Evolutionary conservation across 2,888 invertebrate genomes (phyloP), one percentile per base, ranked within the genome.

Genomic region (Deilephila porcellus): DNA sequence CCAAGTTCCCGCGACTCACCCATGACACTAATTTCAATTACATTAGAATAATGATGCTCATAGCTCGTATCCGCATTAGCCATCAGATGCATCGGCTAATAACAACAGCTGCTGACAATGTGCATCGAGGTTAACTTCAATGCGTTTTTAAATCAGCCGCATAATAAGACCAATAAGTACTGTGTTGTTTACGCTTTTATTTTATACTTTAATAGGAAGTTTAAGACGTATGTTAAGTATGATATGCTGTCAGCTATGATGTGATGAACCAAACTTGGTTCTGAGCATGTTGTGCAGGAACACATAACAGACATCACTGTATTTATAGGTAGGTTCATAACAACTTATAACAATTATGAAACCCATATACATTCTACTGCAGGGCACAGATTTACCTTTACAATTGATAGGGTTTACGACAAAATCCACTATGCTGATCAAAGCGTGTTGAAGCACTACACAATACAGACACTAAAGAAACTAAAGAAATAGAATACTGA

Each of bases 21-120:
- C 67, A 67, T 67, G 67, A 67, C 67, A 67, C 67, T 73, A 70
- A 71, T 71, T 71, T 72, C 78, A 75, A 78, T 74, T 76, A 76
- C 77, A 78, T 74, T 17, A 14, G 70, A 64, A 73, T 77, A 73
- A 75, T 74, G 70, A 67, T 62, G 56, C 59, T 59, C 37, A 25
- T 45, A 64, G 64, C 45, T 64, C 52, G 52, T 75, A 72, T 62
- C 75, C 70, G 72, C 76, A 71, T 62, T 70, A 72, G 56, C 56
- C 19, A 67, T 14, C 37, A 70, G 67, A 37, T 64, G 37, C 8
- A 14, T 25, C 25, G 45, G 1, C 64, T 25, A 67, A 45, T 14
- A 45, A 45, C 8, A 52, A 25, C 20, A 25, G 20, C 52, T 67
- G 20, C 29, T 14, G 25, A 29, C 52, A 52, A 3, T 17, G 25